Conservation (phyloP, 2,888 invertebrate species). For the Neoitamus cyanurus region DNA sequence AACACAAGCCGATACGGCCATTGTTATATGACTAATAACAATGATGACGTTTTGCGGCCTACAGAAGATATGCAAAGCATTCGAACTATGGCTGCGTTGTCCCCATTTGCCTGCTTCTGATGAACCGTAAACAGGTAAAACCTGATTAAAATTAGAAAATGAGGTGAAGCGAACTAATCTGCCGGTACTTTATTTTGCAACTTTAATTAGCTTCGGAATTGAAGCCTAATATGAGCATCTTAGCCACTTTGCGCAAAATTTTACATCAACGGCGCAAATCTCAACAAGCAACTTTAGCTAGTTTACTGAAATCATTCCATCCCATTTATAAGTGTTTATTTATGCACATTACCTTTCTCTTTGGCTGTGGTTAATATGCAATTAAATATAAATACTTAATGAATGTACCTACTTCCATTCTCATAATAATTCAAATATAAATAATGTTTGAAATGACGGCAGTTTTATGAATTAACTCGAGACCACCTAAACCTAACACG, state of each 20-base stretch:
- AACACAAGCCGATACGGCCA: slow-evolving; percentile 19
- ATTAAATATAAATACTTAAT: too few relatives aligned
- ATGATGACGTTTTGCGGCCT: slow-evolving; percentile 4
- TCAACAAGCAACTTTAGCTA: not conserved
- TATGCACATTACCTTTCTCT: too few relatives aligned
- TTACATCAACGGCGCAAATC: not conserved
- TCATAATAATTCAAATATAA: too few relatives aligned
- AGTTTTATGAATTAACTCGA: too few relatives aligned
- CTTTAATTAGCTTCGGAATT: not conserved
- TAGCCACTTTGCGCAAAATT: not conserved
- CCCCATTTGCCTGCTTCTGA: slow-evolving; percentile 16
- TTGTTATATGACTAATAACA: slow-evolving; percentile 33
- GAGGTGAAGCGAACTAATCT: slow-evolving; percentile 8
- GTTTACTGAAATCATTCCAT: not conserved
- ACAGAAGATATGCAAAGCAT: not conserved
- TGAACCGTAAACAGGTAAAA: slow-evolving; percentile 5
- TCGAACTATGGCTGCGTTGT: not conserved
- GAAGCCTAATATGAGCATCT: not conserved
- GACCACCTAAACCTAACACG: too few relatives aligned
- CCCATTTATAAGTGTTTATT: too few relatives aligned
- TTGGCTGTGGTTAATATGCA: too few relatives aligned
- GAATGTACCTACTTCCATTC: too few relatives aligned
- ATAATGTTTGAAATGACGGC: too few relatives aligned
- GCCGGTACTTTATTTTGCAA: not conserved
- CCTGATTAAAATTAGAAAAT: slow-evolving; percentile 32